phyloP scores from a whole-genome alignment of 2,113 vertebrate species.

The Heptranchias perlo region DNA sequence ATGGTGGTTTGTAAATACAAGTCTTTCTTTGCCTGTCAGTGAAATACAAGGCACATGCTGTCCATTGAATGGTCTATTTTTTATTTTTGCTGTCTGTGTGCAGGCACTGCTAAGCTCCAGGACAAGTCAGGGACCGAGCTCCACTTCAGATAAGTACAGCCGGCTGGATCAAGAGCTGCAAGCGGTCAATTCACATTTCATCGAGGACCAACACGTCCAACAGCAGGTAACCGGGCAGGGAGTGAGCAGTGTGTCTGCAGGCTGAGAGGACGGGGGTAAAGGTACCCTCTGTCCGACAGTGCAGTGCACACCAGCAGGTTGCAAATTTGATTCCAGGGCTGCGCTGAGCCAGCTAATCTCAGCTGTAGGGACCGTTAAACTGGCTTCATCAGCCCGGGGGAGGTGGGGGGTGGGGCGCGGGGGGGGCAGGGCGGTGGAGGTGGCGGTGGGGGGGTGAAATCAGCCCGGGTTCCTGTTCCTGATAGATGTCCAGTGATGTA shows the following conservation, averaged over 20 bases:
- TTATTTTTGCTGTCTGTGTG: slow-evolving; percentile 36
- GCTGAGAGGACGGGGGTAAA: background rate
- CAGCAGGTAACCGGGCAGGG: slow-evolving; percentile 74
- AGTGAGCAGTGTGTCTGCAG: background rate
- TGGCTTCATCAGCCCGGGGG: background rate
- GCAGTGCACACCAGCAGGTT: background rate
- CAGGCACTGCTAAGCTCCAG: slow-evolving; percentile 73
- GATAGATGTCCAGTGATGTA: background rate
- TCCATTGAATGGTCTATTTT: background rate
- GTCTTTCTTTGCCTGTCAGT: background rate
- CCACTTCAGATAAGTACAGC: slow-evolving; percentile 71
- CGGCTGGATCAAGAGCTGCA: slow-evolving; percentile 76
- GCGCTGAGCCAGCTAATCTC: background rate
- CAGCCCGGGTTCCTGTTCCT: background rate
- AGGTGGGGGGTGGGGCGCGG: background rate
- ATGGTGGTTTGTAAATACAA: background rate
- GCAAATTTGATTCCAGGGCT: background rate
- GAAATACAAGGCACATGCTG: background rate
- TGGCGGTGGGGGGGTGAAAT: background rate
- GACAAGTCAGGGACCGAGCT: slow-evolving; percentile 60
- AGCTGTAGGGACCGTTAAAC: background rate
- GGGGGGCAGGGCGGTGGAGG: too few species aligned
- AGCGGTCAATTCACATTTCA: slow-evolving; percentile 81
- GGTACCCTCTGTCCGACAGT: background rate
- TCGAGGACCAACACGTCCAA: slow-evolving; percentile 87